Base-by-base conservation (phyloP, 2,113 vertebrate genomes). In the Leptosomus discolor region DNA sequence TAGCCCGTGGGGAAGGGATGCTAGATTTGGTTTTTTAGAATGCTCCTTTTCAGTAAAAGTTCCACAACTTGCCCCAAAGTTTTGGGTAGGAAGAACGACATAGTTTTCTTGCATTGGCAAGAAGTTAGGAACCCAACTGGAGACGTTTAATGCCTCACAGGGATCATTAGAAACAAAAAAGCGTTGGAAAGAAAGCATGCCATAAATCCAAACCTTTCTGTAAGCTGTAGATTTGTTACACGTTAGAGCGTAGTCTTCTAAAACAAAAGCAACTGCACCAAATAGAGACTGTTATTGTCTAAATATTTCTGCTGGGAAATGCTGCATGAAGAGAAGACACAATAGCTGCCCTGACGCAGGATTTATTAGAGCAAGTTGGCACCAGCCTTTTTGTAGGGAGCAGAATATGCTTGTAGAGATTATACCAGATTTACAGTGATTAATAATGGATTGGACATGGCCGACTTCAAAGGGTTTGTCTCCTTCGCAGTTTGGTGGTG, bases 351-450 rank as follows among this genome's bases (percentile, higher is more conserved):
- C 97, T 87, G 96, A 91, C 1, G 21, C 34, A 69, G 93, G 97
- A 97, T 97, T 97, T 97, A 97, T 96, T 94, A 78, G 92, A 87
- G 95, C 70, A 80, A 90, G 92, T 95, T 95, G 96, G 94, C 94
- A 92, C 94, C 70, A 45, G 91, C n/a, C 60, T 92, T 64, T 97
- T 98, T 96, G 96, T 79, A 93, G 95, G 76, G 86, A 97, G 88
- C 8, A 6, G 97, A 97, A 97, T 97, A 92, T 96, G 97, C 97
- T 97, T 97, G 97, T 84, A 94, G 97, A 97, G 97, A 98, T 98
- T 95, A 97, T 93, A 95, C 71, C 95, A 97, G 98, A 98, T 98
- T 97, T 97, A 97, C 84, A 26, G 80, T 90, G 98, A 98, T 98
- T 97, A 98, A 97, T 98, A 95, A 96, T 32, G 95, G 85, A 95